Base-by-base conservation (phyloP, 2,113 vertebrate species). In the Anoura caudifer region DNA sequence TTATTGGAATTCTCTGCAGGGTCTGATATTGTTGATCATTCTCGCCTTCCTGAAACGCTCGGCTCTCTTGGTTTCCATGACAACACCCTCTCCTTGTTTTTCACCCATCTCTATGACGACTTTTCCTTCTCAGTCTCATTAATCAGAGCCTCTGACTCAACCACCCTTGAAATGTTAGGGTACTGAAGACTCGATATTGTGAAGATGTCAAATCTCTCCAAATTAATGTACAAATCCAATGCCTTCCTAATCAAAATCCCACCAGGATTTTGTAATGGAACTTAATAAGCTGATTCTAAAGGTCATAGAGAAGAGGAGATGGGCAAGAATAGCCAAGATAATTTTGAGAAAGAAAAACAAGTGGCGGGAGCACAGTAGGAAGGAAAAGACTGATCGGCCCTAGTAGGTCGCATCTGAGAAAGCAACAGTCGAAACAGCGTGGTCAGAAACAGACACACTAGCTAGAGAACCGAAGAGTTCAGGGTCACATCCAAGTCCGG, bases 1-100 rank as follows among this genome's bases (percentile, higher is more conserved):
- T 97, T 94, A 97, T 96, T 98, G 95, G 97, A 95, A 98, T 98
- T 97, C 96, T 98, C 97, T 52, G 93, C 93, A 93, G 97, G 96
- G 69, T 96, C 88, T 96, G 93, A 97, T 96, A 96, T 93, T 96
- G 97, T 95, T 97, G 95, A 96, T 98, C 91, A 91, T 95, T 75
- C 91, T 90, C 50, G 54, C 86, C 79, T 95, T 96, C 97, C 96
- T 82, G 50, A 96, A 97, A 97, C 50, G 22, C 96, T 95, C 1
- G 11, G 86, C 69, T 95, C 95, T 95, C 91, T 96, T 67, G 82
- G 97, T 98, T 98, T 95, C 97, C 96, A 97, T 97, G 97, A 93
- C 97, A 97, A 98, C 97, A 81, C 82, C 82, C 31, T 91, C 89
- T 96, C 83, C 93, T 96, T 97, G 95, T 96, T 98, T 97, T 93